Base-by-base conservation (phyloP, 2,888 invertebrate genomes). In the Dermolepida albohirtum region DNA sequence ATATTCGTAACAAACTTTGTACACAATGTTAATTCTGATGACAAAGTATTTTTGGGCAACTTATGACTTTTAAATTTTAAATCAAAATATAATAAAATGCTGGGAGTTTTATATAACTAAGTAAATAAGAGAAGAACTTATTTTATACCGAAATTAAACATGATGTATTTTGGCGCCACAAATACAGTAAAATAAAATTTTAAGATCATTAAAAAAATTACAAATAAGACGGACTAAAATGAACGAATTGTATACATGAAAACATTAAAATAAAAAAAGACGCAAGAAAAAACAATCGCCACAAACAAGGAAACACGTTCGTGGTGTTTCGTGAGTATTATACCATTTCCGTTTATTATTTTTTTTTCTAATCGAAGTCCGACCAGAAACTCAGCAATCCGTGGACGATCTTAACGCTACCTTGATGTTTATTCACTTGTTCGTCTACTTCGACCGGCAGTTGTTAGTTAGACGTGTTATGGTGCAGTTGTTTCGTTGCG, bases 381-480 rank as follows among this genome's bases (percentile, higher is more conserved):
- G 29, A 43, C 65, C 52, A 54, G 54, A 52, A 67, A 62, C 62
- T 17, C 52, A 50, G 43, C 67, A 62, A 50, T 57, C 51, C 67
- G 50, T 67, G 67, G 67, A 59, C 59, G 62, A 59, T 52, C 40
- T 52, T 41, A 40, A 22, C 39, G 17, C 65, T 67, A 62, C 67
- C 67, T 67, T 62, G 67, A 67, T 43, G 67, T 62, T 67, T 67
- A 55, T 65, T 65, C 67, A 67, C 67, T 67, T 67, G 67, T 67
- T 67, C 67, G 59, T 40, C 59, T 40, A 47, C 49, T 34, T 4
- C 34, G 59, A 59, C 6, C 66, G 59, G 59, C 62, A 67, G 67
- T 67, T 50, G 67, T 51, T 62, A 50, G 43, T 49, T 51, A 52
- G 17, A 40, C 67, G 50, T 14, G 50, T 29, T 39, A 10, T 40